Conservation (phyloP, 37 sponge, comb jelly and placozoan genomes). For the Cladorhizidae sp. region DNA sequence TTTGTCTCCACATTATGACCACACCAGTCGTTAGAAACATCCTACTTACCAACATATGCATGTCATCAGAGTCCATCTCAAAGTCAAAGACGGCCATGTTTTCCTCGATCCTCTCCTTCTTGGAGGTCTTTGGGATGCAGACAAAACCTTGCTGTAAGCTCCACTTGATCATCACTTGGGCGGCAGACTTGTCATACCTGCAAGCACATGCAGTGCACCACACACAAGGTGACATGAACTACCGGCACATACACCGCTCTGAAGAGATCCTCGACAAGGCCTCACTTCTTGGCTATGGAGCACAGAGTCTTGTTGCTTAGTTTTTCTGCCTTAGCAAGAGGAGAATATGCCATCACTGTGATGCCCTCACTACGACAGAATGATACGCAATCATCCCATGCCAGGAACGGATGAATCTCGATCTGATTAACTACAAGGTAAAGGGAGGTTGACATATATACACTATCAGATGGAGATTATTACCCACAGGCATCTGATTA, state of each 20-base stretch:
- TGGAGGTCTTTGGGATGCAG: conserved; percentile 76
- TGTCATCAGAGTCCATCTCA: conserved; percentile 72
- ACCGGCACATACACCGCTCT: neutral
- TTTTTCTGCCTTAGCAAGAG: conserved; percentile 71
- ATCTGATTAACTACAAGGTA: conserved; percentile 71
- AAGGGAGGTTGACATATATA: no score
- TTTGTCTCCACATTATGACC: no score
- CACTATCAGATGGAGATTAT: no score
- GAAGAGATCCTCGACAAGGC: no score
- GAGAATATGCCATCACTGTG: conserved; percentile 73
- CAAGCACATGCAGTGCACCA: neutral
- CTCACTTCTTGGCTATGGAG: conserved; percentile 65
- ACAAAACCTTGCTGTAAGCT: conserved; percentile 78
- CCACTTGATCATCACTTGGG: conserved; percentile 86
- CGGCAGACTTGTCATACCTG: conserved; percentile 72
- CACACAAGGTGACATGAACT: neutral
- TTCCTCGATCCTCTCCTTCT: conserved; percentile 74
- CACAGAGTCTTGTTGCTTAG: conserved; percentile 62
- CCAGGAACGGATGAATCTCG: conserved; percentile 73
- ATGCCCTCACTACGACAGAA: conserved; percentile 73
- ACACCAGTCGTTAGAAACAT: no score
- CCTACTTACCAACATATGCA: conserved; percentile 68
- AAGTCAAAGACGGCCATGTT: conserved; percentile 88
- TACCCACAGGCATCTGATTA: no score
- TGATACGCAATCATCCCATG: conserved; percentile 64